Conservation (phyloP, 2,113 vertebrate genomes). For the Archilochus colubris region DNA sequence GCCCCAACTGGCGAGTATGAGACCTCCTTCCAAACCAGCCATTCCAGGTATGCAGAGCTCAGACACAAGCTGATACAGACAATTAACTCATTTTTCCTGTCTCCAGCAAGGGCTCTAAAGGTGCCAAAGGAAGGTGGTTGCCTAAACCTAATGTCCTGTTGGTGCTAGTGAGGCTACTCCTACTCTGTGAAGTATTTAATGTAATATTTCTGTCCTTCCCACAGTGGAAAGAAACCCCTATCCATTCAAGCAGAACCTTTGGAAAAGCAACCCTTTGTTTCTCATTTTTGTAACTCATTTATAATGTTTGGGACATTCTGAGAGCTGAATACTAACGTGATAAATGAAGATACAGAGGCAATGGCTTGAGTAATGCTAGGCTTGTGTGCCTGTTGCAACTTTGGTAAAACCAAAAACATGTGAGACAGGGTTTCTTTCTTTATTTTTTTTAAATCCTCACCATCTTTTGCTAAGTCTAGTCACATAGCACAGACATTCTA, state of each 20-base stretch:
- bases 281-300: slow-evolving; percentile 62
- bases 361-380: slow-evolving; percentile 55
- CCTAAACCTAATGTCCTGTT: background rate
- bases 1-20: background rate
- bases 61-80: background rate
- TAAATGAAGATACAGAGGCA: slow-evolving; percentile 62
- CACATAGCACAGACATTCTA: slow-evolving; percentile 59
- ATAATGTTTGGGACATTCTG: slow-evolving; percentile 30
- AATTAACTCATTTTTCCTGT: background rate
- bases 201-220: slow-evolving; percentile 12
- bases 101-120: background rate
- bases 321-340: slow-evolving; percentile 45
- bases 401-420: slow-evolving; percentile 75
- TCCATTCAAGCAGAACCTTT: slow-evolving; percentile 44
- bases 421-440: background rate
- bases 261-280: slow-evolving; percentile 61
- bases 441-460: slow-evolving; percentile 34
- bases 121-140: background rate
- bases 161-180: background rate
- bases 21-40: background rate
- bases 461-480: slow-evolving; percentile 55
- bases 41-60: background rate
- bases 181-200: background rate
- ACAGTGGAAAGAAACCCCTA: background rate
- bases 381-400: slow-evolving; percentile 66